These are phyloP conservation scores for Burhinus oedicnemus DNA, from an alignment of 2,113 vertebrate species.

Conservation along the genomic window DNA sequence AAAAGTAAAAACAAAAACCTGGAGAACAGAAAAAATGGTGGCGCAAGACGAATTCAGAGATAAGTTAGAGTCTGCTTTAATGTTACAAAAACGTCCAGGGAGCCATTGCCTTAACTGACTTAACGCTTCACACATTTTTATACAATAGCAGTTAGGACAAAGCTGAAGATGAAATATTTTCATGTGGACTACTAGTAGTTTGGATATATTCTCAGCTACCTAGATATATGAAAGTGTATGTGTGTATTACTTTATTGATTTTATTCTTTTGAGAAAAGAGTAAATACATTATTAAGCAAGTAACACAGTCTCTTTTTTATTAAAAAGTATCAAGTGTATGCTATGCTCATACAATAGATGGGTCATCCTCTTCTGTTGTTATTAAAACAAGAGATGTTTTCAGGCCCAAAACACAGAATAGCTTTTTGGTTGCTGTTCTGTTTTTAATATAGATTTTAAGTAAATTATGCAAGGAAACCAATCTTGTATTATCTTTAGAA, in stretches of 20 bases:
- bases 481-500: not conserved
- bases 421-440: not conserved
- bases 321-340: not conserved
- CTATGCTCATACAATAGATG: not conserved
- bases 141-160: not conserved
- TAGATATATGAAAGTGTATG: not conserved
- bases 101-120: not conserved
- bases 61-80: not conserved
- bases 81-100: not conserved
- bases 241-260: not conserved
- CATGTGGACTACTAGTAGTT: not conserved
- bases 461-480: not conserved
- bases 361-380: not conserved
- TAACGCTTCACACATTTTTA: not conserved
- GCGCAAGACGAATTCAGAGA: not conserved
- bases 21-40: not conserved
- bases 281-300: not conserved
- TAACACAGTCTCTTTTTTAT: not conserved
- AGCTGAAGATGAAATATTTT: not conserved
- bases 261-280: not conserved
- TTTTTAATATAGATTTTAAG: not conserved
- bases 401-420: not conserved
- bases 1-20: rapidly evolving
- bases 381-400: not conserved
- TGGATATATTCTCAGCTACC: not conserved